Evolutionary conservation across 2,113 vertebrate species (phyloP), one percentile per base, ranked within the genome.

Genomic region (Gymnogyps californianus): DNA sequence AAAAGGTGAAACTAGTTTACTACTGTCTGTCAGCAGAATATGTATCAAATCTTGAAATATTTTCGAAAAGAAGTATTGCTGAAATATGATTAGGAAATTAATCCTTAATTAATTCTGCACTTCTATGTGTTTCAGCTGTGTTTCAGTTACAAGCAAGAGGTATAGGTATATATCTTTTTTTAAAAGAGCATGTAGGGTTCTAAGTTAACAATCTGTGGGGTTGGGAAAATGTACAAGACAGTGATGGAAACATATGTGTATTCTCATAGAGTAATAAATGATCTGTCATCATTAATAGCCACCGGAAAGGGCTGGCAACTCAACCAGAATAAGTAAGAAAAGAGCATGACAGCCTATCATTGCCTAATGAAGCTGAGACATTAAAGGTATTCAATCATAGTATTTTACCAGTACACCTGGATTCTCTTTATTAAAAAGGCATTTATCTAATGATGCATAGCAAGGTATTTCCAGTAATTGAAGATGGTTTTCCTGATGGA

Each of bases 401-500:
- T 38, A 75, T 92, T 98, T 96, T 96, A 96, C 59, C 51, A 77
- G 75, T 70, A 83, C 86, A 95, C 94, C 78, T 95, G 76, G 76
- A 92, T 97, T 95, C 67, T 97, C 96, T 97, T 95, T 97, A 97
- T 97, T 97, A 96, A 97, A 97, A 97, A 96, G 15, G 13, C 77
- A 92, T 97, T 97, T 96, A 86, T 97, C 65, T 96, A 97, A 97
- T 57, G 74, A 94, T 88, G 74, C 91, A 89, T 70, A 78, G 29
- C n/a, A 72, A 83, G 61, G n/a, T 88, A 78, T 95, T 94, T 90
- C 85, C 83, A 77, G 90, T 78, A 93, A 94, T 26, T 58, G 70
- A 88, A 92, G 75, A 84, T 8, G 7, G 3, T 62, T 92, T 93
- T 81, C 26, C 10, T 79, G 62, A 83, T 13, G 20, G 38, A 49